These are phyloP conservation scores for Montipora efflorescens DNA, from an alignment of 64 coral and sea anemone species.

Conservation along the genomic window DNA sequence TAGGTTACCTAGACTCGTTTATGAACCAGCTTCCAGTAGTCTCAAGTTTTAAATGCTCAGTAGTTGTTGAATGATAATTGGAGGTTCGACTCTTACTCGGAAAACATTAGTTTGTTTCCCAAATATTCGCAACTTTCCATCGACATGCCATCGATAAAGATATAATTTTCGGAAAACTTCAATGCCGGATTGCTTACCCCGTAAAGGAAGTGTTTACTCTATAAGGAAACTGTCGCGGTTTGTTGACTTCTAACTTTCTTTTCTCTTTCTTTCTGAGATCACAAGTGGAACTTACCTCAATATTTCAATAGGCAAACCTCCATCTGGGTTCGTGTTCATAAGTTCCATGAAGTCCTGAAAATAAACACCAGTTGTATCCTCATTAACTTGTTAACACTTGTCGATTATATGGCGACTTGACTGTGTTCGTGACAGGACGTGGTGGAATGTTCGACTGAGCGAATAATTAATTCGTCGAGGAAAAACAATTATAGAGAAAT, in stretches of 20 bases:
- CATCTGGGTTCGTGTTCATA: slow-evolving; percentile 61
- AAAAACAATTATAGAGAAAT: not conserved
- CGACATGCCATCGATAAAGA: too few species aligned
- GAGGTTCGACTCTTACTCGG: too few species aligned
- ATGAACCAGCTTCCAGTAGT: too few species aligned
- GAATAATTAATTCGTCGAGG: too few species aligned
- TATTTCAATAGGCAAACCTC: slow-evolving; percentile 61
- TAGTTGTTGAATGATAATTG: too few species aligned
- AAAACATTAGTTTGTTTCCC: too few species aligned
- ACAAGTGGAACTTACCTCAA: slow-evolving; percentile 37
- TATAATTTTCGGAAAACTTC: not conserved
- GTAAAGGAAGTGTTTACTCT: not conserved
- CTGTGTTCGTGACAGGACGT: not conserved
- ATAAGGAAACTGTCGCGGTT: not conserved
- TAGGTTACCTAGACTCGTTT: too few species aligned
- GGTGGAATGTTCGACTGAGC: not conserved
- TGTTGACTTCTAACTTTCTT: not conserved
- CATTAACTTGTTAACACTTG: not conserved
- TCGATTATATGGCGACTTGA: not conserved
- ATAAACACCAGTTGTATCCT: not conserved
- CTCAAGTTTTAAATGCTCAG: too few species aligned
- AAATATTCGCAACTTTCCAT: too few species aligned
- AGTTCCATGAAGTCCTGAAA: slow-evolving; percentile 75
- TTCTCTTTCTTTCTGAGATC: too few species aligned
- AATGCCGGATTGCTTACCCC: too few species aligned